Conservation (phyloP, 2,113 vertebrate genomes). For the Stegostoma tigrinum region DNA sequence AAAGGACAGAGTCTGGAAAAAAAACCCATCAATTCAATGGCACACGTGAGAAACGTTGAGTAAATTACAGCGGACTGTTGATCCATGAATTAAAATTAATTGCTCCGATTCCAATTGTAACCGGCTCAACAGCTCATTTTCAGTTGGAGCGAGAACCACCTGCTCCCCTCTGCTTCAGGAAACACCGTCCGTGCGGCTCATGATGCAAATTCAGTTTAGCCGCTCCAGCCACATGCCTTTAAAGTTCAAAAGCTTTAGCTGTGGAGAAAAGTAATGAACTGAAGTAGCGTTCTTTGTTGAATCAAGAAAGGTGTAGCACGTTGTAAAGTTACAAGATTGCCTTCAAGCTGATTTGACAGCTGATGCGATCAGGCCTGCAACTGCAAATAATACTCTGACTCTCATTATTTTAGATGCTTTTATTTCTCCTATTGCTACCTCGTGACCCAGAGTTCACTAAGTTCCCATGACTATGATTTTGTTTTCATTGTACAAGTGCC, state of each 20-base stretch:
- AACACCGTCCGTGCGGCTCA: background rate
- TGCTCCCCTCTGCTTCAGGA: slow-evolving; percentile 3
- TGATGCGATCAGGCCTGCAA: background rate
- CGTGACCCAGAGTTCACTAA: background rate
- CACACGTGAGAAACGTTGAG: background rate
- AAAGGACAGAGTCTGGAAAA: background rate
- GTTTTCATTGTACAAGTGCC: background rate
- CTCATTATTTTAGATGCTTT: background rate
- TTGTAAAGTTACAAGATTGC: slow-evolving; percentile 12
- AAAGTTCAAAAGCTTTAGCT: background rate
- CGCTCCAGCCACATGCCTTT: background rate
- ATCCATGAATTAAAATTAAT: slow-evolving; percentile 36
- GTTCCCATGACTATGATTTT: background rate
- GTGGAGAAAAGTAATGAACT: background rate
- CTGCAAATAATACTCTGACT: background rate
- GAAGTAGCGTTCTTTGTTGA: background rate
- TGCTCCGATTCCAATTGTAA: slow-evolving; percentile 20
- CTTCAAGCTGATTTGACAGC: background rate
- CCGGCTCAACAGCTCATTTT: slow-evolving; percentile 32
- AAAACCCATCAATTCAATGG: slow-evolving; percentile 5
- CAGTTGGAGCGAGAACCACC: background rate
- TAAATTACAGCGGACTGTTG: slow-evolving; percentile 12
- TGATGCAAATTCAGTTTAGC: slow-evolving; percentile 21
- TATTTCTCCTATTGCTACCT: background rate
- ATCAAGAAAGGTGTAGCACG: background rate